Conservation (phyloP, 2,888 invertebrate species). For the Trichacis sp. region DNA sequence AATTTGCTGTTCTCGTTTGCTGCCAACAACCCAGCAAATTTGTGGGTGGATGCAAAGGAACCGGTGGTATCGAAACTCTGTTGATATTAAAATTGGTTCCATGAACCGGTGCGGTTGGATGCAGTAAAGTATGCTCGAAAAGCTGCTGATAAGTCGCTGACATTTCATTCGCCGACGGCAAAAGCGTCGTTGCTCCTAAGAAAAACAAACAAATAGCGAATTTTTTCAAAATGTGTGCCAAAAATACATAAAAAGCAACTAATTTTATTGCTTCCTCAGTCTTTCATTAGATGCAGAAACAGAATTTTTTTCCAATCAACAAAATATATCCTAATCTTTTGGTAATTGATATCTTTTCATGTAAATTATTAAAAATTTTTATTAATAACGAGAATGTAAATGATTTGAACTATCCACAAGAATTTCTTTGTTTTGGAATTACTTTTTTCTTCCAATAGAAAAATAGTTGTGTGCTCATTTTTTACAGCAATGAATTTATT, state of each 20-base stretch:
- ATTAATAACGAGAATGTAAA: not conserved
- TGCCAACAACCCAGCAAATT: constrained; percentile 50
- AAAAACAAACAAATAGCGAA: not conserved
- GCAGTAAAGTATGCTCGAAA: constrained; percentile 63
- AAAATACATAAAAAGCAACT: too few species aligned
- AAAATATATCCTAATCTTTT: too few species aligned
- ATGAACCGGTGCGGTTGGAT: constrained; percentile 57
- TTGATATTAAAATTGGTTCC: constrained; percentile 50
- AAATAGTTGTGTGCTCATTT: too few species aligned
- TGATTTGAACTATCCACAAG: too few species aligned
- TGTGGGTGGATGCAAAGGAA: constrained; percentile 51
- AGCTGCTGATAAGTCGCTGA: constrained; percentile 64
- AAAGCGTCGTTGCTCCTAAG: constrained; percentile 57
- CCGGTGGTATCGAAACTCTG: constrained; percentile 57
- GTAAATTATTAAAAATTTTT: too few species aligned
- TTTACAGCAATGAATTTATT: too few species aligned
- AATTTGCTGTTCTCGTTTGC: constrained; percentile 25
- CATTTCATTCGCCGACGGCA: constrained; percentile 59
- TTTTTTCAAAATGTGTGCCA: not conserved
- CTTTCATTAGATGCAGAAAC: too few species aligned
- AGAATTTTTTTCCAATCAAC: too few species aligned
- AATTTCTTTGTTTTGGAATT: too few species aligned
- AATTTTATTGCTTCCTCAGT: too few species aligned
- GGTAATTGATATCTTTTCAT: too few species aligned
- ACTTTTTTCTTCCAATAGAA: too few species aligned